A percentile compares a stretch with the other conserved stretches of the same genome.
These are phyloP conservation scores for Callionymus lyra DNA, from an alignment of 2,113 vertebrate genomes.

Conservation along the genomic window DNA sequence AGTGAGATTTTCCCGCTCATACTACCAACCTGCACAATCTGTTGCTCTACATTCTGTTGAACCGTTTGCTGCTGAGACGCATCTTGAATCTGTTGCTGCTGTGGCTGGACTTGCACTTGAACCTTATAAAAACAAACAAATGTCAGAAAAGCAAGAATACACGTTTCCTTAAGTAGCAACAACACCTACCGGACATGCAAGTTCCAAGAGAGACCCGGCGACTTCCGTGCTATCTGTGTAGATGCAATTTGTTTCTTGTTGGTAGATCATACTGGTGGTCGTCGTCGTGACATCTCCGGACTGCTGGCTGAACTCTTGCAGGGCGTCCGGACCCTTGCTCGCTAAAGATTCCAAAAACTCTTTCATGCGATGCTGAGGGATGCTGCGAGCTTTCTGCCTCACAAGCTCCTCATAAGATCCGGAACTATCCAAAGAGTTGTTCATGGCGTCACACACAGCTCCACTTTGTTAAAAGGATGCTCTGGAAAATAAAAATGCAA, in stretches of 20 bases:
- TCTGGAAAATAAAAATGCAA: background rate
- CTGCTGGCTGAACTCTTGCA: slow-evolving; percentile 92
- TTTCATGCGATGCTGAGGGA: slow-evolving; percentile 99
- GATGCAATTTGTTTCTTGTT: slow-evolving; percentile 92
- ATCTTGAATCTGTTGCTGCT: slow-evolving; percentile 69
- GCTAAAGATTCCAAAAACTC: slow-evolving; percentile 96
- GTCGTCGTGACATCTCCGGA: slow-evolving; percentile 60
- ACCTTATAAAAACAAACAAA: slow-evolving; percentile 38
- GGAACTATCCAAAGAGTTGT: slow-evolving; percentile 57
- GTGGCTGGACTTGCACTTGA: slow-evolving; percentile 55
- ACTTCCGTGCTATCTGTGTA: slow-evolving; percentile 99
- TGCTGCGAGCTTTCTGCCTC: slow-evolving; percentile 89
- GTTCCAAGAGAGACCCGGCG: slow-evolving; percentile 93
- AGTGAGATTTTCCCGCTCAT: too few relatives aligned
- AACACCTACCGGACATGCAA: slow-evolving; percentile 87
- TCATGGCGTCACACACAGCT: slow-evolving; percentile 35
- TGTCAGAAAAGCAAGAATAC: background rate
- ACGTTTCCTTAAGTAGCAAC: background rate
- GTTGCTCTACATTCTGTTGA: slow-evolving; percentile 85
- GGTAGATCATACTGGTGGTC: slow-evolving; percentile 90
- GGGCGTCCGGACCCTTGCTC: slow-evolving; percentile 88
- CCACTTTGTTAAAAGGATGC: slow-evolving; percentile 3
- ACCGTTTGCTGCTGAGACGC: slow-evolving; percentile 59
- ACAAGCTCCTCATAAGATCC: slow-evolving; percentile 96
- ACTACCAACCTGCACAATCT: slow-evolving; percentile 79